Percentiles rank a stretch among this genome's conserved stretches.
Evolutionary conservation across 2,113 vertebrate genomes (phyloP).

Genomic region (Ariopsis seemanni): DNA sequence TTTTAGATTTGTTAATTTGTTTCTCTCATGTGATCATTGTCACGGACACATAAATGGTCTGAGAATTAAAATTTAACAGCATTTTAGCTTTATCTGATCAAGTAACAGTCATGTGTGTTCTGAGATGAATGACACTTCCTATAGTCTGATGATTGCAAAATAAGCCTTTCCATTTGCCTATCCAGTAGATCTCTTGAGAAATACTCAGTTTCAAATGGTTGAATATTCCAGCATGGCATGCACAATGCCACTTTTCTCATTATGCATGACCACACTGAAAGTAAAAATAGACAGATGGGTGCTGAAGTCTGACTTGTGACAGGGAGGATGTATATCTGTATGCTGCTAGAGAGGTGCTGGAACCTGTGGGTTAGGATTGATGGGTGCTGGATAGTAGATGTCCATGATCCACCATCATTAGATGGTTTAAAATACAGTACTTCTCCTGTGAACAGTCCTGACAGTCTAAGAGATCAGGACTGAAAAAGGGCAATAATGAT

Average conservation of each 20-base stretch:
- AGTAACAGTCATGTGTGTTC: constrained; percentile 19
- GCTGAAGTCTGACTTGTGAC: constrained; percentile 16
- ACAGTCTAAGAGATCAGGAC: constrained; percentile 67
- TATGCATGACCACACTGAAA: constrained; percentile 23
- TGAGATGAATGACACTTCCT: constrained; percentile 28
- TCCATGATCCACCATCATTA: constrained; percentile 40
- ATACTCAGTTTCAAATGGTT: constrained; percentile 14
- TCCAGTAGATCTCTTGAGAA: constrained; percentile 19
- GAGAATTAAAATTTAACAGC: constrained; percentile 49
- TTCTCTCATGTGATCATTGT: constrained; percentile 45
- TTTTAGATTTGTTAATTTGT: constrained; percentile 35
- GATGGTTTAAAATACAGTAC: constrained; percentile 37
- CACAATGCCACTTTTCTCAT: not conserved
- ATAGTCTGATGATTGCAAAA: not conserved
- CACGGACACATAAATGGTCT: constrained; percentile 39
- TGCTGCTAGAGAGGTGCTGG: constrained; percentile 14
- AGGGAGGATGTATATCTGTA: constrained; percentile 31
- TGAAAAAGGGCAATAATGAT: constrained; percentile 50
- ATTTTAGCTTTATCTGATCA: constrained; percentile 16
- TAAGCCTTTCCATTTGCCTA: not conserved
- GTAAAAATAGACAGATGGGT: constrained; percentile 29
- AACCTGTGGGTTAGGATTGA: constrained; percentile 25
- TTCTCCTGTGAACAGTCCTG: constrained; percentile 50
- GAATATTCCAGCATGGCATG: constrained; percentile 26
- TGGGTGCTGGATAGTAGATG: constrained; percentile 22